These are phyloP conservation scores for Galago senegalensis DNA, from an alignment of 2,797 vertebrate genomes.

Conservation along the genomic window DNA sequence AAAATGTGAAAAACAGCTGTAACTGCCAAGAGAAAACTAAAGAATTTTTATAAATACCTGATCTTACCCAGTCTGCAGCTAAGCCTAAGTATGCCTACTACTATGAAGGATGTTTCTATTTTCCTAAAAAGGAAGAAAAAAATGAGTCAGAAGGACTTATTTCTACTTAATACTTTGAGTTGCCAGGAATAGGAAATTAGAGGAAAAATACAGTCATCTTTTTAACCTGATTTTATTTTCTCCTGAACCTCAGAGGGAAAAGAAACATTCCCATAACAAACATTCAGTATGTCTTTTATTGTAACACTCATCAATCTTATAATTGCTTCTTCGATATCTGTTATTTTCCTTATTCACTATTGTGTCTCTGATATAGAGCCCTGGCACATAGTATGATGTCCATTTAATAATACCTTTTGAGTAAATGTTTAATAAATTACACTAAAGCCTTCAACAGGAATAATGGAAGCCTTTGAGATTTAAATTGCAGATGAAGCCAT, in stretches of 20 bases:
- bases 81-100: neutral
- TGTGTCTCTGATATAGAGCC: neutral
- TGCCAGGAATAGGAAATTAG: neutral
- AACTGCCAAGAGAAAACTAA: conserved; percentile 48
- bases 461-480: neutral
- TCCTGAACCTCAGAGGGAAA: neutral
- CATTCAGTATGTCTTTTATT: neutral
- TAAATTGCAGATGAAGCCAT: neutral
- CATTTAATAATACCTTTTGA: conserved; percentile 31
- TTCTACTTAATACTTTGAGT: neutral
- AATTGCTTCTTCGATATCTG: conserved; percentile 34
- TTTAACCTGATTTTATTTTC: conserved; percentile 8
- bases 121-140: conserved; percentile 63
- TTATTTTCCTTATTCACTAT: conserved; percentile 3
- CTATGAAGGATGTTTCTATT: conserved; percentile 32
- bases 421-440: conserved; percentile 47
- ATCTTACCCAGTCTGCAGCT: neutral
- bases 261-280: neutral
- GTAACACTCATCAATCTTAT: neutral
- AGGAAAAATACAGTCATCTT: neutral
- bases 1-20: conserved; percentile 8
- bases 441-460: neutral
- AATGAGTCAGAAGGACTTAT: neutral
- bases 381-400: neutral
- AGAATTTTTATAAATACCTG: conserved; percentile 3